Percentiles rank a stretch among this genome's conserved stretches.
phyloP scores from a whole-genome alignment of 2,113 vertebrate species.

The Perca schrenkii region DNA sequence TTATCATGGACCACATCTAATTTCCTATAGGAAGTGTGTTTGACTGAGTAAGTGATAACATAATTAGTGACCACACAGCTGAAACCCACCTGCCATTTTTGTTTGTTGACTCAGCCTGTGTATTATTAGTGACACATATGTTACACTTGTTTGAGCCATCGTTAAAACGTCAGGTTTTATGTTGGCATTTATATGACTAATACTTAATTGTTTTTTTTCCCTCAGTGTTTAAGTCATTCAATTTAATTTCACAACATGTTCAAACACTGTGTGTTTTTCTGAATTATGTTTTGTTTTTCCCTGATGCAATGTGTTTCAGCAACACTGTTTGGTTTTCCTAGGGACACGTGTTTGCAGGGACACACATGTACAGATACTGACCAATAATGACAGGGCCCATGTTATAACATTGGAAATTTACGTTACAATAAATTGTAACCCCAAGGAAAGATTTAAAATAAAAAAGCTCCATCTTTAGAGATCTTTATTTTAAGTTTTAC shows the following conservation, averaged over 20 bases:
- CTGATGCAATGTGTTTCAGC: background rate
- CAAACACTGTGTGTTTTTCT: background rate
- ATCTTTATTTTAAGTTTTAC: background rate
- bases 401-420: background rate
- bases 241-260: background rate
- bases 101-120: conserved; percentile 47
- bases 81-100: conserved; percentile 4
- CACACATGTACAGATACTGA: background rate
- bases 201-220: conserved; percentile 3
- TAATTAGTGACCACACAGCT: conserved; percentile 26
- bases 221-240: background rate
- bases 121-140: conserved; percentile 30
- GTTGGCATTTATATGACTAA: conserved; percentile 18
- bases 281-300: background rate
- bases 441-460: background rate
- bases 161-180: conserved; percentile 42
- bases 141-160: conserved; percentile 5
- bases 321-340: conserved; percentile 33
- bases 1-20: conserved; percentile 31
- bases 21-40: conserved; percentile 61
- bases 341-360: conserved; percentile 4
- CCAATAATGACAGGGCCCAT: background rate
- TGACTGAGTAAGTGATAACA: conserved; percentile 43
- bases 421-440: background rate
- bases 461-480: background rate